A percentile compares a stretch with the other conserved stretches of the same genome.
Evolutionary conservation across 2,888 invertebrate genomes (phyloP).

Genomic region (Dione vanillae): DNA sequence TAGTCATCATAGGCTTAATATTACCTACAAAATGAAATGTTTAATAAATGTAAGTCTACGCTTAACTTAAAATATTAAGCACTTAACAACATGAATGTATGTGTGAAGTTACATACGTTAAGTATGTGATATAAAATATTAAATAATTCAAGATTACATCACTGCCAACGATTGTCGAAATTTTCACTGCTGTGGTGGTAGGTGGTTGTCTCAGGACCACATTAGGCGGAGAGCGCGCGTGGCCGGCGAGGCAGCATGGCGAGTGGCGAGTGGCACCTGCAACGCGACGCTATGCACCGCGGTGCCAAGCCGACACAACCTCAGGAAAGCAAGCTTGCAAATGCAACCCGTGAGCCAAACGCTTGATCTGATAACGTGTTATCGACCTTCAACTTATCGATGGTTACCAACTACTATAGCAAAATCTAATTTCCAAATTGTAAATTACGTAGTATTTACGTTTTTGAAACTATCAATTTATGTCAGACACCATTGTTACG

Average conservation of each 20-base stretch:
- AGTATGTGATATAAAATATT: constrained; percentile 11
- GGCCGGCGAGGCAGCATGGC: constrained; percentile 49
- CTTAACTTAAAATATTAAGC: not conserved
- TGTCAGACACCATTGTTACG: too few relatives aligned
- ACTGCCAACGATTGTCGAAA: not conserved
- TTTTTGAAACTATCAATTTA: too few relatives aligned
- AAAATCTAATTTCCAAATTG: not conserved
- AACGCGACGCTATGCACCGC: constrained; percentile 52
- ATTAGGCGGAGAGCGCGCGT: constrained; percentile 35
- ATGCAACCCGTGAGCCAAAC: constrained; percentile 54
- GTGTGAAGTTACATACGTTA: too few relatives aligned
- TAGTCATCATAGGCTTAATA: not conserved
- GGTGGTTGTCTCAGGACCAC: constrained; percentile 15
- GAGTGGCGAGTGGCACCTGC: constrained; percentile 50
- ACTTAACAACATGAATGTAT: not conserved
- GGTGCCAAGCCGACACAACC: constrained; percentile 52
- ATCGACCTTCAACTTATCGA: constrained; percentile 54
- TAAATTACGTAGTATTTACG: not conserved
- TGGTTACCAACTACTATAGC: constrained; percentile 38
- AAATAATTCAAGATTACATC: constrained; percentile 34
- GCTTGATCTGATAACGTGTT: constrained; percentile 55
- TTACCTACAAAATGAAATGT: not conserved
- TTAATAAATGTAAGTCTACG: not conserved
- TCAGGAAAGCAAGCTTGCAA: constrained; percentile 51
- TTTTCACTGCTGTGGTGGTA: constrained; percentile 6